Evolutionary conservation across 2,888 invertebrate species (phyloP), one percentile per base, ranked within the genome.

Genomic region (Drosophila algonquin): DNA sequence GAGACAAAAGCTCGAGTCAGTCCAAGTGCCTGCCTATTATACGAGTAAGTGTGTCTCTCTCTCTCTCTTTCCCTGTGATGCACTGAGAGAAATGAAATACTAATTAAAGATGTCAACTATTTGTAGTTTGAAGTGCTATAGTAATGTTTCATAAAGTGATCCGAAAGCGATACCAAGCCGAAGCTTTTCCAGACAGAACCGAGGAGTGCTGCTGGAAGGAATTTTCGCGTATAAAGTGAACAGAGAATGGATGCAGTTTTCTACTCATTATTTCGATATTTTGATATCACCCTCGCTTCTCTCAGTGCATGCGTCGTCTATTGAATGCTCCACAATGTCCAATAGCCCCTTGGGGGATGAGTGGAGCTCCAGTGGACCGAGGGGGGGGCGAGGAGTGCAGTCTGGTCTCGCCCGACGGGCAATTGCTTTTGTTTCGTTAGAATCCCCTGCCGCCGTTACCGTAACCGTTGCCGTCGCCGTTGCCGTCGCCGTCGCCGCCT

Each of bases 351-450:
- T 58, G 72, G 73, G 72, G 54, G 27, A 7, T 30, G 30, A 30
- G 44, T 50, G 30, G 24, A 8, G 30, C 30, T 30, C 8, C 30
- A 8, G 30, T 30, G 30, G 30, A 51, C 30, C 40, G 12, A 14
- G 21, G 40, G 32, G 32, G 56, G 16, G 9, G 62, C 21, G 63
- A 18, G 16, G 44, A 21, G 14, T 51, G 30, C 44, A 47, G 69
- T 48, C 68, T 62, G 63, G 52, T 53, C 57, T 45, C 56, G 45
- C 73, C 76, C 84, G 68, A 67, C 70, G 77, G 81, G 75, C 87
- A 75, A 81, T 87, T 74, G 82, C 82, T 79, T 83, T 83, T 83
- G 82, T 83, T 83, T 68, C 61, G 75, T 59, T 71, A 71, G 71
- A 76, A 83, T 63, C 67, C 60, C 67, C 54, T 21, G 47, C 12